Percentiles rank a stretch among this genome's conserved stretches.
phyloP scores from a whole-genome alignment of 2,797 vertebrate species.

The Chelonia mydas region DNA sequence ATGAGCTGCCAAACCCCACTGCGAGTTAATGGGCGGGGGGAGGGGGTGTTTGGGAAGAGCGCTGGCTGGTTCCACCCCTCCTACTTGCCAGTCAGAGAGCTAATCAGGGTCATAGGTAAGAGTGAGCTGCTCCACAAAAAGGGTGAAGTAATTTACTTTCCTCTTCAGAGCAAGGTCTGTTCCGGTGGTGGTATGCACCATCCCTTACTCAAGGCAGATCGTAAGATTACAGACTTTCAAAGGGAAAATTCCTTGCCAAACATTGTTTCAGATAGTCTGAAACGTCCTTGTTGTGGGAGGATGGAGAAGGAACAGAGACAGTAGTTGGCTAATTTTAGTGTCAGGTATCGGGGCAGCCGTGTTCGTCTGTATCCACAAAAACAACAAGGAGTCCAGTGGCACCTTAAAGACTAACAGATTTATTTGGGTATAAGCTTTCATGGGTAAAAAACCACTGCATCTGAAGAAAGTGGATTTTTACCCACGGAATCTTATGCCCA shows the following conservation, averaged over 20 bases:
- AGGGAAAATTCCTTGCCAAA: not conserved
- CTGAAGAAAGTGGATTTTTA: too few relatives aligned
- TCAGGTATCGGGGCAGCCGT: too few relatives aligned
- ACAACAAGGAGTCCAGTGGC: too few relatives aligned
- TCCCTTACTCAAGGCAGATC: not conserved
- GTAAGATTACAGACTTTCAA: not conserved
- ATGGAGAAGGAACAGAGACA: not conserved
- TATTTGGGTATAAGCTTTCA: too few relatives aligned
- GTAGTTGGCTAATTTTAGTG: not conserved
- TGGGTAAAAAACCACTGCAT: too few relatives aligned
- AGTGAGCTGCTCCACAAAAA: rapidly evolving
- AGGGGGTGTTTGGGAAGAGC: rapidly evolving
- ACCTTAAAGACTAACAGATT: too few relatives aligned
- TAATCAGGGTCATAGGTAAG: not conserved
- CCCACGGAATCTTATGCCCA: too few relatives aligned
- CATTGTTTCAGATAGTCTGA: not conserved
- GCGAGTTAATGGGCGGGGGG: not conserved
- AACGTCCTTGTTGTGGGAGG: not conserved
- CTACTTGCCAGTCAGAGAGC: not conserved
- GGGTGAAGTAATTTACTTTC: not conserved
- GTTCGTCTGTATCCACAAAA: too few relatives aligned
- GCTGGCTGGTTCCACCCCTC: rapidly evolving
- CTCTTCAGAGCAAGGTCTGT: not conserved
- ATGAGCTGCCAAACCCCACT: not conserved
- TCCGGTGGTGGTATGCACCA: not conserved